These are phyloP conservation scores for Anguilla megastoma DNA, from an alignment of 2,797 vertebrate species.

Conservation along the genomic window DNA sequence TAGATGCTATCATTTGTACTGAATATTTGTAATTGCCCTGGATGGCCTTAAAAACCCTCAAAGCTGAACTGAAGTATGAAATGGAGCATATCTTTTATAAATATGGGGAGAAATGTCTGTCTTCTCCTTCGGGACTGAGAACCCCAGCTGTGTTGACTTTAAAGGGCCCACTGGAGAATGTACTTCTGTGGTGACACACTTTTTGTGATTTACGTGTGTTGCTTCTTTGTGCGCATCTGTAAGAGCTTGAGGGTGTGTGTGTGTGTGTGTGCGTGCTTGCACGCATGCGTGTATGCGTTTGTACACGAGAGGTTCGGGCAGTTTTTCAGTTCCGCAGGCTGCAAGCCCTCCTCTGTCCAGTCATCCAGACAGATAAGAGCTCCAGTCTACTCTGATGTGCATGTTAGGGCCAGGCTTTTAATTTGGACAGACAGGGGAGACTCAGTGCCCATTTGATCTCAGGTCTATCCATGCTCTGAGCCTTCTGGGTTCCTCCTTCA, in stretches of 20 bases:
- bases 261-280: neutral
- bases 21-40: neutral
- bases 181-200: neutral
- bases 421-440: neutral
- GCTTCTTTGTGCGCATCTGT: neutral
- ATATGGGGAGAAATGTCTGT: neutral
- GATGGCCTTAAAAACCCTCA: neutral
- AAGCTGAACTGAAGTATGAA: neutral
- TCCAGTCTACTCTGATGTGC: neutral
- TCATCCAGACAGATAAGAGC: neutral
- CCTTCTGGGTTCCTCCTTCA: neutral
- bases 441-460: slow-evolving; percentile 14
- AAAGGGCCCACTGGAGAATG: neutral
- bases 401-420: neutral
- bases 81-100: neutral
- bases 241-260: neutral
- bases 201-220: neutral
- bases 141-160: neutral
- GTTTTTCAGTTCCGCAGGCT: neutral
- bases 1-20: neutral
- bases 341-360: neutral
- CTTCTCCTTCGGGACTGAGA: neutral
- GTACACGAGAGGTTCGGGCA: neutral
- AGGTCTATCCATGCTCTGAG: neutral
- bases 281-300: neutral